These are phyloP conservation scores for Brachionus rotundiformis DNA, from an alignment of 1,140 invertebrate genomes.

Conservation along the genomic window DNA sequence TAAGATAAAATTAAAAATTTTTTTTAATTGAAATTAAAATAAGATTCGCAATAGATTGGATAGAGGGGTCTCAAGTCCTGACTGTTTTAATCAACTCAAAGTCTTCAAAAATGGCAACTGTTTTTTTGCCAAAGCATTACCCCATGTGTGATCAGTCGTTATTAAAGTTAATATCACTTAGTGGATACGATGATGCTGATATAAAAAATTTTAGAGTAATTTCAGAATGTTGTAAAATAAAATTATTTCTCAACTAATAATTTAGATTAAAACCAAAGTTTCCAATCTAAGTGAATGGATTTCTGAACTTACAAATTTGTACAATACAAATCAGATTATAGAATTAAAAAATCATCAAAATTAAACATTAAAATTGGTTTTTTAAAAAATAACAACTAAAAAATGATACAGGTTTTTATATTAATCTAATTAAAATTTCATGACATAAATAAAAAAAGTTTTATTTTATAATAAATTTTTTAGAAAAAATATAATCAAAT, in stretches of 20 bases:
- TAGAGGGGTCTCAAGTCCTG: conserved; percentile 33
- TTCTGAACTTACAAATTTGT: neutral
- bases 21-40: neutral
- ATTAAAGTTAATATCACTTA: conserved; percentile 40
- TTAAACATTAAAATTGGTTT: neutral
- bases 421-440: too few relatives aligned
- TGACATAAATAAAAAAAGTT: too few relatives aligned
- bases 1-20: neutral
- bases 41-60: conserved; percentile 51
- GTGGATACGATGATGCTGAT: neutral
- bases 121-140: conserved; percentile 39
- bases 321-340: conserved; percentile 9
- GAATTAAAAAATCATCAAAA: neutral
- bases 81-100: conserved; percentile 48
- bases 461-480: too few relatives aligned
- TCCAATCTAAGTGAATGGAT: conserved; percentile 33
- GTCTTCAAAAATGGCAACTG: conserved; percentile 47
- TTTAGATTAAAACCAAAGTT: conserved; percentile 22
- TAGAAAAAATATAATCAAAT: neutral
- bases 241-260: too few relatives aligned
- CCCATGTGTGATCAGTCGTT: conserved; percentile 3
- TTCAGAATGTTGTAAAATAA: neutral
- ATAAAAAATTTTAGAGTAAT: conserved; percentile 45
- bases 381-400: too few relatives aligned
- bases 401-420: too few relatives aligned